Evolutionary conservation across 2,113 vertebrate species (phyloP).

Genomic region (Dicerorhinus sumatrensis): DNA sequence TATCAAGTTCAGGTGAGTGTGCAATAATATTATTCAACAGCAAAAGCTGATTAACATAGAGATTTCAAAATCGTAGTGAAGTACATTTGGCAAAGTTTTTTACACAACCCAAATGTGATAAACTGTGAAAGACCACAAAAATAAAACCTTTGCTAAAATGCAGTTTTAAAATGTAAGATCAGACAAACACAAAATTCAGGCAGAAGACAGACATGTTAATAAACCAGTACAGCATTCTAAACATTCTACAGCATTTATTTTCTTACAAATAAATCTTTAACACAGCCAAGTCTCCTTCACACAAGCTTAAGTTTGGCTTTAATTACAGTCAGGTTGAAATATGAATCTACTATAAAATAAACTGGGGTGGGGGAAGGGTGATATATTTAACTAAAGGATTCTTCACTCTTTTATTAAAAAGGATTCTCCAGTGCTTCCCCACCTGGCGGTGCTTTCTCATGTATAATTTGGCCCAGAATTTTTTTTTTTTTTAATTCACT

Average conservation of each 20-base stretch:
- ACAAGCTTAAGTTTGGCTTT: neutral
- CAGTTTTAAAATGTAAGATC: neutral
- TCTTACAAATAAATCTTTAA: neutral
- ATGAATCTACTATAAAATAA: conserved; percentile 3
- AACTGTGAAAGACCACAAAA: neutral
- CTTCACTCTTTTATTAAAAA: neutral
- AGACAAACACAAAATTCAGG: conserved; percentile 7
- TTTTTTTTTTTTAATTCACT: neutral
- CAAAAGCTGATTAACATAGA: neutral
- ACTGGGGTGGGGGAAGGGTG: neutral
- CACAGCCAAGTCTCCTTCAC: neutral
- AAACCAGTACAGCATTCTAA: neutral
- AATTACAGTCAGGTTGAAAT: neutral
- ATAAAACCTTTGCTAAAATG: conserved; percentile 8
- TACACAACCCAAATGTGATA: neutral
- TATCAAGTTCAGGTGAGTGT: neutral
- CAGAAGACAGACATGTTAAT: neutral
- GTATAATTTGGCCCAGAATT: neutral
- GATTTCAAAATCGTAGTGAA: neutral
- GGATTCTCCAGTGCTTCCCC: neutral
- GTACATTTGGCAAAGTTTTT: neutral
- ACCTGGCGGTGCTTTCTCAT: neutral
- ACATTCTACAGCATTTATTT: conserved; percentile 1
- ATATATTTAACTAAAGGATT: conserved; percentile 6
- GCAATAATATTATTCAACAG: neutral